Percentiles rank a stretch among this genome's conserved stretches.
Conservation (phyloP, 2,113 vertebrate species). For the Hiodon tergisus region DNA sequence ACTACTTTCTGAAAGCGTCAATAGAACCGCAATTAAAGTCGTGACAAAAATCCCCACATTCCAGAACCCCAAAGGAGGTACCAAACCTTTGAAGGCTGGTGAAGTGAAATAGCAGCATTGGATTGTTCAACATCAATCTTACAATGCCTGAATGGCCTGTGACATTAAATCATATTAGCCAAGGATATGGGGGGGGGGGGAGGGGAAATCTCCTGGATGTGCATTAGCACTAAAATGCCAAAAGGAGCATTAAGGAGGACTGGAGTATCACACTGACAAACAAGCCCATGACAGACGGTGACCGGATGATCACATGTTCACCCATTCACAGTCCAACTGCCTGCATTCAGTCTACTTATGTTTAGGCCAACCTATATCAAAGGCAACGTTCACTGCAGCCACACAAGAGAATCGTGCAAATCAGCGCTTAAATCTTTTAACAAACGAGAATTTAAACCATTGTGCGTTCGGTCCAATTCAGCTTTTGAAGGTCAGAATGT, state of each 20-base stretch:
- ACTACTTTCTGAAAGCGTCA: too few relatives aligned
- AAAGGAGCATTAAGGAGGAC: not conserved
- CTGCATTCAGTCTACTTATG: too few relatives aligned
- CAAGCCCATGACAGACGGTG: too few relatives aligned
- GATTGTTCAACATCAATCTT: not conserved
- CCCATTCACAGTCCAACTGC: too few relatives aligned
- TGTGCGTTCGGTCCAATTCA: slow-evolving; percentile 57
- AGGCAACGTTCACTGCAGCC: not conserved
- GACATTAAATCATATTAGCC: not conserved
- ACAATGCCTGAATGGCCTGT: not conserved
- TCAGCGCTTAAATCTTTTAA: slow-evolving; percentile 2
- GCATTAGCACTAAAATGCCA: not conserved
- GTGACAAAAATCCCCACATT: too few relatives aligned
- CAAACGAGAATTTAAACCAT: slow-evolving; percentile 41
- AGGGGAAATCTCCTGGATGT: too few relatives aligned
- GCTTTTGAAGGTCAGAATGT: slow-evolving; percentile 56
- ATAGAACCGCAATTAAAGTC: too few relatives aligned
- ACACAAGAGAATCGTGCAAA: not conserved
- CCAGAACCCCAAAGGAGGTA: not conserved
- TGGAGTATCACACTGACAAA: not conserved
- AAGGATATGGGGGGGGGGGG: too few relatives aligned
- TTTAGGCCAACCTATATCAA: not conserved
- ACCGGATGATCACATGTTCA: too few relatives aligned
- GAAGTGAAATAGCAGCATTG: not conserved
- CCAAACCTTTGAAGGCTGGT: not conserved